phyloP scores from a whole-genome alignment of 1,140 invertebrate genomes.

The Drosophila oshimai region DNA sequence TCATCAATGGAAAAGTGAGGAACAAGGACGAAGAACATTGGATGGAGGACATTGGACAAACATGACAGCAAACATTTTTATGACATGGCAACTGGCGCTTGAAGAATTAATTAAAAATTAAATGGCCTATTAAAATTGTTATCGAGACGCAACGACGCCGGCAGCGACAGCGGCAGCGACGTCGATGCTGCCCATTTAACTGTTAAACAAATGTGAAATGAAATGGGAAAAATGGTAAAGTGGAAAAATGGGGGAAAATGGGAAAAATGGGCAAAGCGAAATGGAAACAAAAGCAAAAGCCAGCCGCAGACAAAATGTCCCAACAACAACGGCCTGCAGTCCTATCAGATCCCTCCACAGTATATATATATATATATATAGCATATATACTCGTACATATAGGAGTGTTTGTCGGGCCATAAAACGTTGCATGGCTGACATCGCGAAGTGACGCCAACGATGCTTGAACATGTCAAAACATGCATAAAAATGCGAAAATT shows the following conservation, averaged over 20 bases:
- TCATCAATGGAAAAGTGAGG: neutral
- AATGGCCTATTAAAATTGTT: conserved; percentile 80
- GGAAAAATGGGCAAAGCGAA: conserved; percentile 13
- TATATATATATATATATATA: neutral
- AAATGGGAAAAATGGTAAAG: too few relatives aligned
- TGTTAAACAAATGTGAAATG: conserved; percentile 44
- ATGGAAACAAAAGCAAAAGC: conserved; percentile 58
- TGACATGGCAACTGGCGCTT: conserved; percentile 78
- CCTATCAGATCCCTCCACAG: conserved; percentile 12
- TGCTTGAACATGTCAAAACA: conserved; percentile 73
- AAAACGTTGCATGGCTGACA: conserved; percentile 62
- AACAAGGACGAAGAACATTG: neutral
- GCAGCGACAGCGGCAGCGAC: conserved; percentile 44
- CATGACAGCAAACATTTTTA: conserved; percentile 74
- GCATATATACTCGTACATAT: neutral
- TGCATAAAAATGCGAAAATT: conserved; percentile 64
- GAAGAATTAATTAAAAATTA: conserved; percentile 80
- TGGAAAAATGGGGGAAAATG: too few relatives aligned
- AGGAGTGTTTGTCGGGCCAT: conserved; percentile 26
- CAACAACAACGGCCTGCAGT: conserved; percentile 15
- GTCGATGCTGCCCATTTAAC: conserved; percentile 32
- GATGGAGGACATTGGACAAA: conserved; percentile 26
- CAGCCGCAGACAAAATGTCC: conserved; percentile 14
- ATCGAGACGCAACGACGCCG: conserved; percentile 70
- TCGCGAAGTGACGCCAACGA: conserved; percentile 64